Evolutionary conservation across 1,140 invertebrate species (phyloP).

Genomic region (Streblospio benedicti): DNA sequence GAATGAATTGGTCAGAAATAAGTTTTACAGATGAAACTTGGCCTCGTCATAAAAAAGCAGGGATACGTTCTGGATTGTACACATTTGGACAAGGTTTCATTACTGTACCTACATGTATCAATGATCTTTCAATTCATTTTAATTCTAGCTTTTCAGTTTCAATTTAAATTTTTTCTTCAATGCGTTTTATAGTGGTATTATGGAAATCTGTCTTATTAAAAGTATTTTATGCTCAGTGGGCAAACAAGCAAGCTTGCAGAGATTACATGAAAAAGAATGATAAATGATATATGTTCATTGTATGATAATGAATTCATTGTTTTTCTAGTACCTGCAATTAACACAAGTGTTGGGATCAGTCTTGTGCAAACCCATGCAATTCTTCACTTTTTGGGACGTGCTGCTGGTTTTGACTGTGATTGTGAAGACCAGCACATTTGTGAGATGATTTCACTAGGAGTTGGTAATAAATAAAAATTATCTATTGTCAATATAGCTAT

Average conservation of each 20-base stretch:
- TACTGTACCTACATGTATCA: no score
- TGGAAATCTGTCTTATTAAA: background rate
- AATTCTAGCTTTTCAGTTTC: no score
- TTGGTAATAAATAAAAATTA: no score
- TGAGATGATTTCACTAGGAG: background rate
- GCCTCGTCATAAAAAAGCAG: background rate
- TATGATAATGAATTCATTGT: background rate
- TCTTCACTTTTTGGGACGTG: background rate
- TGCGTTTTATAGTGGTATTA: background rate
- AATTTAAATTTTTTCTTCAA: background rate
- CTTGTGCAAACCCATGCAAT: slow-evolving; percentile 1
- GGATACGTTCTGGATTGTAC: slow-evolving; percentile 2
- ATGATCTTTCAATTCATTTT: no score
- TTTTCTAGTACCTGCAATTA: background rate
- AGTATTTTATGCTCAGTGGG: no score
- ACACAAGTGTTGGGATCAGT: background rate
- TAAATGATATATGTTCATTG: no score
- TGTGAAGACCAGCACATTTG: slow-evolving; percentile 3
- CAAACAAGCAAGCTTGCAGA: no score
- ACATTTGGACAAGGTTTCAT: slow-evolving; percentile 7
- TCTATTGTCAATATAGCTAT: no score
- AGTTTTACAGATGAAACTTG: slow-evolving; percentile 1
- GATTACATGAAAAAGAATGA: no score
- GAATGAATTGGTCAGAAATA: background rate
- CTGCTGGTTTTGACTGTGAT: slow-evolving; percentile 4